These are phyloP conservation scores for Cheilosia grossa DNA, from an alignment of 2,888 invertebrate species.

Conservation along the genomic window DNA sequence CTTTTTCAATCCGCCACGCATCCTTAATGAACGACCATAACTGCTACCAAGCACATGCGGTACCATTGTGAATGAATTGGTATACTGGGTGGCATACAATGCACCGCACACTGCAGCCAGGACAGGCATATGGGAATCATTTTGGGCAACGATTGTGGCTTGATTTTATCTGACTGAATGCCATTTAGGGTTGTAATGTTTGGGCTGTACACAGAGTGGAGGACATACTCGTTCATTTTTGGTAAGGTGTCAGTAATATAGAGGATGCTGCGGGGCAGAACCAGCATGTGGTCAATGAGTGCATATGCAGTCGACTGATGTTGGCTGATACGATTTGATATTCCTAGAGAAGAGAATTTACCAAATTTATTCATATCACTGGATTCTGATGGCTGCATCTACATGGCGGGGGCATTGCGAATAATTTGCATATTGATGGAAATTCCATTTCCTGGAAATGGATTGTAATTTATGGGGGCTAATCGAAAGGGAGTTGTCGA, in stretches of 20 bases:
- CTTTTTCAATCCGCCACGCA: constrained; percentile 1
- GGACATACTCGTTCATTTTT: constrained; percentile 1
- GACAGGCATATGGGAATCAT: constrained; percentile 41
- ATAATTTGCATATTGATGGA: constrained; percentile 48
- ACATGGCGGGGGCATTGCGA: background rate
- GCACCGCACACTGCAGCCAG: background rate
- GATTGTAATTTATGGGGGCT: constrained; percentile 14
- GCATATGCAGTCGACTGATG: constrained; percentile 26
- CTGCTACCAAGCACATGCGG: constrained; percentile 58
- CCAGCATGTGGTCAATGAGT: constrained; percentile 10
- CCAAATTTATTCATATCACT: constrained; percentile 22
- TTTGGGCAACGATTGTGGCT: constrained; percentile 62
- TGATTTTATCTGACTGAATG: constrained; percentile 59
- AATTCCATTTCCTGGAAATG: constrained; percentile 17
- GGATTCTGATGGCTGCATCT: constrained; percentile 10
- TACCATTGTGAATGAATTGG: constrained; percentile 31
- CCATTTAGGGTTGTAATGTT: constrained; percentile 58
- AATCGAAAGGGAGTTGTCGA: background rate
- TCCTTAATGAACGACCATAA: constrained; percentile 49
- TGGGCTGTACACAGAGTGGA: background rate
- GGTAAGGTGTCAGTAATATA: constrained; percentile 18
- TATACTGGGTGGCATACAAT: constrained; percentile 22
- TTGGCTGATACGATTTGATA: constrained; percentile 43
- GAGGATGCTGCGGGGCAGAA: background rate
- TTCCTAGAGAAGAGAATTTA: constrained; percentile 7